These are phyloP conservation scores for Semicossyphus pulcher DNA, from an alignment of 2,113 vertebrate genomes.

Conservation along the genomic window DNA sequence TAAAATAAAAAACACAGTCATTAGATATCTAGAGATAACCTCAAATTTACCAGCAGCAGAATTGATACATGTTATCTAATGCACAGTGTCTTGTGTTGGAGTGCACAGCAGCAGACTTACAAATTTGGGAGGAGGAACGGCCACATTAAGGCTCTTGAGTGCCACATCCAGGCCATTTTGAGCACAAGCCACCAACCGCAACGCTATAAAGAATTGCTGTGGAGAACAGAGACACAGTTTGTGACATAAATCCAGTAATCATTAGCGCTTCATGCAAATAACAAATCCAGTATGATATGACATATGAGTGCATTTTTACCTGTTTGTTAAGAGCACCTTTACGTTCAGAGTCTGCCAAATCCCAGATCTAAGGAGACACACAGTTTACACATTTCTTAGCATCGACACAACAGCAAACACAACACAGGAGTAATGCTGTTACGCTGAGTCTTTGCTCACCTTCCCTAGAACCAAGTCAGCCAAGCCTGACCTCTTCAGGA, in stretches of 20 bases:
- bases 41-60: neutral
- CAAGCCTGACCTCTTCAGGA: constrained; percentile 95
- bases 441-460: constrained; percentile 78
- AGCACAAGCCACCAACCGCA: constrained; percentile 95
- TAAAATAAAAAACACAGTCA: neutral
- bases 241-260: neutral
- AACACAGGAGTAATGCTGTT: neutral
- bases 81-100: neutral
- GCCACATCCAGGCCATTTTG: constrained; percentile 98
- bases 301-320: constrained; percentile 76
- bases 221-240: constrained; percentile 24
- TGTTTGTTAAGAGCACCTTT: constrained; percentile 97
- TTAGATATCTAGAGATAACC: neutral
- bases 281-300: neutral
- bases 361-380: constrained; percentile 91
- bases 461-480: constrained; percentile 95
- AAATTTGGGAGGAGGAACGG: constrained; percentile 96
- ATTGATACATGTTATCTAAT: neutral
- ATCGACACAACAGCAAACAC: neutral
- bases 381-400: neutral
- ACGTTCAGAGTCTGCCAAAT: constrained; percentile 94
- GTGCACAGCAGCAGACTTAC: constrained; percentile 83
- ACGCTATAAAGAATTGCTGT: constrained; percentile 96
- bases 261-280: neutral
- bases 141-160: constrained; percentile 88